A percentile compares a stretch with the other conserved stretches of the same genome.
These are phyloP conservation scores for Macrotrachela quadricornifera DNA, from an alignment of 1,140 invertebrate genomes.

Conservation along the genomic window DNA sequence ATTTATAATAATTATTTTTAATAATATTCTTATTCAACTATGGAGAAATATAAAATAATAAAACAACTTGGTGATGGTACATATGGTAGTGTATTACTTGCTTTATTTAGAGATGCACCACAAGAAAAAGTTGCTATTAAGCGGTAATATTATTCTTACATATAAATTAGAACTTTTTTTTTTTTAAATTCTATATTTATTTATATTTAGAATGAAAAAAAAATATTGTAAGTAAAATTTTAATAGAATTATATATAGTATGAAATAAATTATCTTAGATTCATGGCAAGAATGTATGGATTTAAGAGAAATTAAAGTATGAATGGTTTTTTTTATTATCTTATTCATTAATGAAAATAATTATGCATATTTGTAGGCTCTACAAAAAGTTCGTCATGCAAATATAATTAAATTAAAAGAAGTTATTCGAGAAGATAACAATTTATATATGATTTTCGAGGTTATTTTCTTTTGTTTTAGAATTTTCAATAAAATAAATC, in stretches of 20 bases:
- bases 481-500: too few species aligned
- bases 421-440: slow-evolving; percentile 93
- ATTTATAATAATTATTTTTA: too few species aligned
- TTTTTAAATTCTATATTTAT: too few species aligned
- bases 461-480: too few species aligned
- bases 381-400: slow-evolving; percentile 40
- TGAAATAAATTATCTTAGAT: too few species aligned
- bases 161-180: too few species aligned
- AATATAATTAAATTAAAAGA: slow-evolving; percentile 96
- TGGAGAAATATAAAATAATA: slow-evolving; percentile 71
- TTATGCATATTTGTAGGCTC: not conserved
- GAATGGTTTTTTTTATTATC: not conserved
- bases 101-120: slow-evolving; percentile 53
- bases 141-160: slow-evolving; percentile 7
- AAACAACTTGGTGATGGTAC: slow-evolving; percentile 93
- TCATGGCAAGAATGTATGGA: slow-evolving; percentile 15
- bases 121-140: slow-evolving; percentile 98
- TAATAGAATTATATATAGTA: too few species aligned
- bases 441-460: slow-evolving; percentile 96
- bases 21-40: not conserved
- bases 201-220: too few species aligned
- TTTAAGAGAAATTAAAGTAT: slow-evolving; percentile 70
- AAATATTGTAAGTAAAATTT: too few species aligned
- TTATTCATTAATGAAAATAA: not conserved
- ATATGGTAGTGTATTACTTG: slow-evolving; percentile 86